Conservation (phyloP, 2,797 vertebrate genomes). For the Champsocephalus gunnari region DNA sequence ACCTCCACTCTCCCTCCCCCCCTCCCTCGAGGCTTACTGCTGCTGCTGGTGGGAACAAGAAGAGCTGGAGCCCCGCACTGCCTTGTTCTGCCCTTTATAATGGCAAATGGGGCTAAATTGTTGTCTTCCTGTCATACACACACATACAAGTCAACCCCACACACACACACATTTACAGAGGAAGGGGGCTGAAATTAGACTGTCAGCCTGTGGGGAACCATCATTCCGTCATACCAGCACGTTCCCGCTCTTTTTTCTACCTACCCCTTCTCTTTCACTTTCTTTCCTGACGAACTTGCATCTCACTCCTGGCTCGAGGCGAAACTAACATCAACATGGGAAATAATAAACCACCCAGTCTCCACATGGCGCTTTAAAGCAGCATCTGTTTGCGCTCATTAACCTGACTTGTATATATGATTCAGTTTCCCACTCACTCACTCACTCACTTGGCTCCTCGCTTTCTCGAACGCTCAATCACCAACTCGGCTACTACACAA, state of each 20-base stretch:
- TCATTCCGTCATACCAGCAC: slow-evolving; percentile 85
- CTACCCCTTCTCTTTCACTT: slow-evolving; percentile 51
- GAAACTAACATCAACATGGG: slow-evolving; percentile 61
- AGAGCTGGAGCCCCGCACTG: slow-evolving; percentile 47
- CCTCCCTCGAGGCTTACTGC: slow-evolving; percentile 38
- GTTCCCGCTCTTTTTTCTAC: slow-evolving; percentile 64
- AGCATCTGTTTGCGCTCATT: slow-evolving; percentile 68
- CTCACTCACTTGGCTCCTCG: slow-evolving; percentile 50
- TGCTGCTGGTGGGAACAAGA: slow-evolving; percentile 81
- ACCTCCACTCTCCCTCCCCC: neutral
- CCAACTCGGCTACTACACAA: slow-evolving; percentile 20
- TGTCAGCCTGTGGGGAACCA: slow-evolving; percentile 82
- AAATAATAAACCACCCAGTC: slow-evolving; percentile 59
- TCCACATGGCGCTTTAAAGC: slow-evolving; percentile 36
- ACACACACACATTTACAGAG: slow-evolving; percentile 40
- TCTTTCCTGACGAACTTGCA: slow-evolving; percentile 35
- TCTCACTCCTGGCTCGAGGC: slow-evolving; percentile 46
- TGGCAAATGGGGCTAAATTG: slow-evolving; percentile 93
- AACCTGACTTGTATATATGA: slow-evolving; percentile 59
- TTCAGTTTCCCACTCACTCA: slow-evolving; percentile 58
- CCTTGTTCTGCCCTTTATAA: slow-evolving; percentile 90
- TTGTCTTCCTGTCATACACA: slow-evolving; percentile 92
- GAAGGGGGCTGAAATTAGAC: slow-evolving; percentile 86
- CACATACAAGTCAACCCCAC: slow-evolving; percentile 47
- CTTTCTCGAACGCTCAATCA: slow-evolving; percentile 25